A percentile compares a stretch with the other conserved stretches of the same genome.
These are phyloP conservation scores for Rosalia funebris DNA, from an alignment of 2,888 invertebrate species.

Conservation along the genomic window DNA sequence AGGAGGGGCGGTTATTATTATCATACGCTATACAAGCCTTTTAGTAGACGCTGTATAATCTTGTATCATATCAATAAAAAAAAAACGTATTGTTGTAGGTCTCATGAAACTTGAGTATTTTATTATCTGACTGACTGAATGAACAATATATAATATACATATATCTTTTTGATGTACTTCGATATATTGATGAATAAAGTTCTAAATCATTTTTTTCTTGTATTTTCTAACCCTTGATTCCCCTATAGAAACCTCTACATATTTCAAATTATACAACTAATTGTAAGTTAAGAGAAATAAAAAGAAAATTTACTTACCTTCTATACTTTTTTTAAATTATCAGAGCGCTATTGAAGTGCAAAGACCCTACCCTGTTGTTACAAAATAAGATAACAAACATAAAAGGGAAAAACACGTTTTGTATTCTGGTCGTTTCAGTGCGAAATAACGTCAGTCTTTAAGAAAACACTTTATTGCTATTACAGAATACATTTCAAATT, in stretches of 20 bases:
- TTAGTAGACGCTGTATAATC: slow-evolving; percentile 27
- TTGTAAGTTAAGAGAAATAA: no score
- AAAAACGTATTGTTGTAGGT: slow-evolving; percentile 28
- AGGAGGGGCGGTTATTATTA: slow-evolving; percentile 6
- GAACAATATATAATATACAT: slow-evolving; percentile 24
- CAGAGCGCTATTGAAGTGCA: no score
- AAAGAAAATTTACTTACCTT: no score
- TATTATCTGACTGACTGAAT: slow-evolving; percentile 37
- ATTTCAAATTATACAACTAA: no score
- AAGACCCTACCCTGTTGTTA: no score
- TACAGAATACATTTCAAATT: slow-evolving; percentile 20
- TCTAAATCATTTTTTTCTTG: slow-evolving; percentile 24
- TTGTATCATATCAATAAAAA: slow-evolving; percentile 36
- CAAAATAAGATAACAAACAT: no score
- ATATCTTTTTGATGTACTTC: slow-evolving; percentile 41
- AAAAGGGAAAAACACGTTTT: no score
- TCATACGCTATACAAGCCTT: slow-evolving; percentile 9
- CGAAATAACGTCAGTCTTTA: no score
- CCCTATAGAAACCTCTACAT: not conserved
- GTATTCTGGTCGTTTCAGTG: no score
- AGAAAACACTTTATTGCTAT: slow-evolving; percentile 23
- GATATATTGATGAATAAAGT: slow-evolving; percentile 38
- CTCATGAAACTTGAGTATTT: slow-evolving; percentile 33
- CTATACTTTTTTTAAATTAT: no score
- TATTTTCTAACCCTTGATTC: no score